Conservation (phyloP, 2,113 vertebrate genomes). For the Phocoena phocoena region DNA sequence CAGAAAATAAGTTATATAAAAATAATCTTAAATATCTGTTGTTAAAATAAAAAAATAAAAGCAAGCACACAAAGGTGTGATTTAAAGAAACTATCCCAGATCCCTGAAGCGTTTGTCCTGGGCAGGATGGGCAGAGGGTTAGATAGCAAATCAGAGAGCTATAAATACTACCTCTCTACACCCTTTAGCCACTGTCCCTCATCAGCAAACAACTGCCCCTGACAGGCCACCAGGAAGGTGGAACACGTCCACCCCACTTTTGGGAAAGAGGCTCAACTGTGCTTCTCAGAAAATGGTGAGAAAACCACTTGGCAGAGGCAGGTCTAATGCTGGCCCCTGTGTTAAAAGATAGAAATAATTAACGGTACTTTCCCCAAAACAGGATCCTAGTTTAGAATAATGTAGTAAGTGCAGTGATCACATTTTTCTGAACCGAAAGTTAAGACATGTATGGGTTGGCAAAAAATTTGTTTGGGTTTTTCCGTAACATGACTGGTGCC, state of each 20-base stretch:
- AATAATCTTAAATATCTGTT: not conserved
- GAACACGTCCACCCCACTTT: not conserved
- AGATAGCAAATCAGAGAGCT: not conserved
- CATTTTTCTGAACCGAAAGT: not conserved
- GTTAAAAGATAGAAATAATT: not conserved
- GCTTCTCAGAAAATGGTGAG: not conserved
- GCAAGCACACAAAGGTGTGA: not conserved
- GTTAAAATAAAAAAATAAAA: not conserved
- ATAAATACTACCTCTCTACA: not conserved
- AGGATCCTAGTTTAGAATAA: not conserved
- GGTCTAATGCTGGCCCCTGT: not conserved
- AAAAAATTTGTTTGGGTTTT: no score
- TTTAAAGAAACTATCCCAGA: not conserved
- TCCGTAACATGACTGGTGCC: not conserved
- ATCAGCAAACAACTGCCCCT: slow-evolving; percentile 22
- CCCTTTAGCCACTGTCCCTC: not conserved
- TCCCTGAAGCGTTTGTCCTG: not conserved
- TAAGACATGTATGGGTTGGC: not conserved
- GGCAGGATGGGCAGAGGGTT: not conserved
- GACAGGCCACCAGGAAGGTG: not conserved
- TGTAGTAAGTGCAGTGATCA: not conserved
- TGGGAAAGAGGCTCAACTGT: not conserved
- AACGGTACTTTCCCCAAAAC: not conserved
- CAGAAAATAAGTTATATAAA: not conserved
- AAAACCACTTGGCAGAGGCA: not conserved